Percentiles rank a stretch among this genome's conserved stretches.
Evolutionary conservation across 2,113 vertebrate genomes (phyloP).

Genomic region (Oreochromis tanganicae): DNA sequence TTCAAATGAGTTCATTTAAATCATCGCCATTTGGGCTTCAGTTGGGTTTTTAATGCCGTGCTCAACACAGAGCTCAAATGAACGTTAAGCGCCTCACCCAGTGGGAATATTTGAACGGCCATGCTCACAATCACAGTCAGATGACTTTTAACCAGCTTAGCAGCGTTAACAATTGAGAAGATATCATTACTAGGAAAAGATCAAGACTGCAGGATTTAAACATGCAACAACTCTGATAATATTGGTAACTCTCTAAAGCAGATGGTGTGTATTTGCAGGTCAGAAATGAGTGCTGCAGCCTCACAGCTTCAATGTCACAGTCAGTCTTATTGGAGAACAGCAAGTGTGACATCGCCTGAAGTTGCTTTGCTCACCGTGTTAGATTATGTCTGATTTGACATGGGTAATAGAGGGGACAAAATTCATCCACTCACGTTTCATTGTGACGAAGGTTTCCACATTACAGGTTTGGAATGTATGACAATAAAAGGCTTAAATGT

Average conservation of each 20-base stretch:
- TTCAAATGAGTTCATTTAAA: constrained; percentile 70
- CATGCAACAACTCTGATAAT: constrained; percentile 4
- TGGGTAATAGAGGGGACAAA: constrained; percentile 34
- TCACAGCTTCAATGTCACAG: constrained; percentile 1
- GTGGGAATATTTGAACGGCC: constrained; percentile 44
- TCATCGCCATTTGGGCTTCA: constrained; percentile 65
- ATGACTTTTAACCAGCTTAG: constrained; percentile 60
- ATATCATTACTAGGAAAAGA: constrained; percentile 33
- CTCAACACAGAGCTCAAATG: constrained; percentile 40
- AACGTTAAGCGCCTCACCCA: constrained; percentile 44
- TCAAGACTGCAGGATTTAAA: constrained; percentile 12
- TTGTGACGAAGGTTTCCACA: constrained; percentile 24
- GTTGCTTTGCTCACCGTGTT: constrained; percentile 1
- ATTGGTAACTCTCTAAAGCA: not conserved
- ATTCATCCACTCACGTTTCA: constrained; percentile 48
- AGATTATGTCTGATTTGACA: constrained; percentile 49
- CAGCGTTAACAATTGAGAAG: constrained; percentile 19
- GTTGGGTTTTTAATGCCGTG: constrained; percentile 45
- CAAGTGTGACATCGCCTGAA: constrained; percentile 24
- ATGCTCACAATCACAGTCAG: constrained; percentile 41
- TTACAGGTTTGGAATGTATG: constrained; percentile 11
- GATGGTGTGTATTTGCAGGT: constrained; percentile 5
- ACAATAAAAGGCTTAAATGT: constrained; percentile 40
- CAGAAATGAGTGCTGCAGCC: not conserved
- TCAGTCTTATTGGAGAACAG: constrained; percentile 11